Percentiles rank a stretch among this genome's conserved stretches.
Conservation (phyloP, 2,113 vertebrate species). For the Oostethus manadensis region DNA sequence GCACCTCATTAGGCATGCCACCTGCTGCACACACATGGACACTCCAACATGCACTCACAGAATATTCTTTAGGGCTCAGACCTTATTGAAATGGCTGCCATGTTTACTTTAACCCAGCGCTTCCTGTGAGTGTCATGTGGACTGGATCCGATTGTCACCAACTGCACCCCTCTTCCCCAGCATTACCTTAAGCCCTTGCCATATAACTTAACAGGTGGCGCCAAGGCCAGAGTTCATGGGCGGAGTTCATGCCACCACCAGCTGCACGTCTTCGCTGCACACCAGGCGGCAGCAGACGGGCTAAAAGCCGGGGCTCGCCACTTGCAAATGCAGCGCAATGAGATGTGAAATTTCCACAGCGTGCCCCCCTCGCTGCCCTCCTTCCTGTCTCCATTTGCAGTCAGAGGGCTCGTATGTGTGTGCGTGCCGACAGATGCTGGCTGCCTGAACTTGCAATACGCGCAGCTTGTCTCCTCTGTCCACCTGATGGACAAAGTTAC, state of each 20-base stretch:
- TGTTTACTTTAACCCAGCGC: conserved; percentile 47
- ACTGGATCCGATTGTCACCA: conserved; percentile 37
- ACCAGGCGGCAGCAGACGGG: conserved; percentile 49
- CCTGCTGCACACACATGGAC: conserved; percentile 24
- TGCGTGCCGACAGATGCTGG: conserved; percentile 54
- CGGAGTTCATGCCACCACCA: conserved; percentile 43
- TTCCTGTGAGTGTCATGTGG: conserved; percentile 32
- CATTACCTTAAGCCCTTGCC: conserved; percentile 52
- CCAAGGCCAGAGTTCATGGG: conserved; percentile 35
- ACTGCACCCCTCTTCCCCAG: conserved; percentile 16
- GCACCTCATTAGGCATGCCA: conserved; percentile 52
- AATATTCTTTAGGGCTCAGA: conserved; percentile 29
- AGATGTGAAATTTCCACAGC: conserved; percentile 72
- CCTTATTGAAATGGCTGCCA: conserved; percentile 41
- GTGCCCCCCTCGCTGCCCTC: conserved; percentile 52
- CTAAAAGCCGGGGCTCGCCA: conserved; percentile 57
- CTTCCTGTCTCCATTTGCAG: conserved; percentile 58
- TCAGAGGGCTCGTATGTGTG: conserved; percentile 39
- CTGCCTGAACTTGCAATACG: conserved; percentile 46
- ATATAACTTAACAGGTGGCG: conserved; percentile 58
- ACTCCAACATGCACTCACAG: conserved; percentile 3
- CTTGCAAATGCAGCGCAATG: conserved; percentile 72
- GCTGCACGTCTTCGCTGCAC: conserved; percentile 54
- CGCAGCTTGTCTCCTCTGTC: conserved; percentile 27
- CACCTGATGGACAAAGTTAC: conserved; percentile 38